Evolutionary conservation across 2,797 vertebrate genomes (phyloP).

Genomic region (Pteropus rufus): DNA sequence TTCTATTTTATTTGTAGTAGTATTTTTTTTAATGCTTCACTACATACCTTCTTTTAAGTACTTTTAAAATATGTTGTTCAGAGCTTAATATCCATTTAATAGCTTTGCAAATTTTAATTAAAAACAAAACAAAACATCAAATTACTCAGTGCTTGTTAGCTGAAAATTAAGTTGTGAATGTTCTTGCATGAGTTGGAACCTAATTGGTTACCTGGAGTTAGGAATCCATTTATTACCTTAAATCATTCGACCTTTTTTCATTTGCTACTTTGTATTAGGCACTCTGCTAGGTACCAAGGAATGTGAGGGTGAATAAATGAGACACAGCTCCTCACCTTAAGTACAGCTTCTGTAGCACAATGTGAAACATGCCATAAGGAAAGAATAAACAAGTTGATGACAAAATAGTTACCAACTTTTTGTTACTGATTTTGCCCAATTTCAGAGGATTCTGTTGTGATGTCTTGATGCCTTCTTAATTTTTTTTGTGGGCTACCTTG

Average conservation of each 20-base stretch:
- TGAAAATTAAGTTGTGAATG: slow-evolving; percentile 8
- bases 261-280: neutral
- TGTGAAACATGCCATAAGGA: neutral
- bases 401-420: neutral
- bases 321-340: neutral
- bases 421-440: neutral
- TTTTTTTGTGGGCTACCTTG: neutral
- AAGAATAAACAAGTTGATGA: neutral
- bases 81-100: slow-evolving; percentile 17
- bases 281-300: neutral
- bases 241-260: slow-evolving; percentile 1
- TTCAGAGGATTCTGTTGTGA: slow-evolving; percentile 9
- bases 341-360: neutral
- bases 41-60: neutral
- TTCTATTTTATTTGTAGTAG: neutral
- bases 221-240: neutral
- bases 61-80: neutral
- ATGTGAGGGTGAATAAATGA: neutral
- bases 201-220: slow-evolving; percentile 12
- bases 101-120: slow-evolving; percentile 32
- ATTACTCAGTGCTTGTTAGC: slow-evolving; percentile 18
- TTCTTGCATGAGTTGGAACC: slow-evolving; percentile 8
- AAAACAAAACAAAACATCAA: neutral
- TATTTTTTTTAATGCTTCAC: neutral
- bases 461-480: neutral